Conservation (phyloP, 2,113 vertebrate species). For the Thalassarche chlororhynchos region DNA sequence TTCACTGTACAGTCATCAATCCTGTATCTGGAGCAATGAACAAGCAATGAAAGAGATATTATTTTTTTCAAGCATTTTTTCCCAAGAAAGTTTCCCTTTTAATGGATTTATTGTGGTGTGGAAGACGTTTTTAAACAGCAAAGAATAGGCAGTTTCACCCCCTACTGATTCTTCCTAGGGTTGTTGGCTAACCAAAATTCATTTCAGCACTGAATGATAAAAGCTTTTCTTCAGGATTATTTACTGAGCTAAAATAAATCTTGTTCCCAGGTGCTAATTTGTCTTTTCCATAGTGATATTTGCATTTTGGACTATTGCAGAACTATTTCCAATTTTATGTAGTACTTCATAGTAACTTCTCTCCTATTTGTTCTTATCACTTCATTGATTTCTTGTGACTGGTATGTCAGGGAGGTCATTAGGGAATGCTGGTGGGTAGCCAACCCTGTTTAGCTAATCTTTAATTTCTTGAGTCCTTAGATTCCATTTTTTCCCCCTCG, state of each 20-base stretch:
- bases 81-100: not conserved
- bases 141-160: not conserved
- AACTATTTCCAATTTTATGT: not conserved
- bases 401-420: not conserved
- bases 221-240: not conserved
- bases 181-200: not conserved
- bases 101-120: not conserved
- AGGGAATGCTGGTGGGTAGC: not conserved
- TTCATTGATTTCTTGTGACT: not conserved
- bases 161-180: not conserved
- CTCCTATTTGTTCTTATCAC: not conserved
- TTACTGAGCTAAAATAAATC: not conserved
- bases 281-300: not conserved
- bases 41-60: not conserved
- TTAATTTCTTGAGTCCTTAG: not conserved
- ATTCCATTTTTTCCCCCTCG: accelerated
- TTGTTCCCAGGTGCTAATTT: not conserved
- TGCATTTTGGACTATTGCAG: not conserved
- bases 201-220: not conserved
- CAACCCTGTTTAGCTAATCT: not conserved
- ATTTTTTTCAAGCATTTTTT: not conserved
- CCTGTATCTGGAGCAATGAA: not conserved
- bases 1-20: not conserved
- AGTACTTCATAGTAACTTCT: not conserved
- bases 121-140: not conserved